A percentile compares a stretch with the other conserved stretches of the same genome.
Evolutionary conservation across 92 coral and sea anemone genomes (phyloP).

Genomic region (Palythoa heliodiscus): DNA sequence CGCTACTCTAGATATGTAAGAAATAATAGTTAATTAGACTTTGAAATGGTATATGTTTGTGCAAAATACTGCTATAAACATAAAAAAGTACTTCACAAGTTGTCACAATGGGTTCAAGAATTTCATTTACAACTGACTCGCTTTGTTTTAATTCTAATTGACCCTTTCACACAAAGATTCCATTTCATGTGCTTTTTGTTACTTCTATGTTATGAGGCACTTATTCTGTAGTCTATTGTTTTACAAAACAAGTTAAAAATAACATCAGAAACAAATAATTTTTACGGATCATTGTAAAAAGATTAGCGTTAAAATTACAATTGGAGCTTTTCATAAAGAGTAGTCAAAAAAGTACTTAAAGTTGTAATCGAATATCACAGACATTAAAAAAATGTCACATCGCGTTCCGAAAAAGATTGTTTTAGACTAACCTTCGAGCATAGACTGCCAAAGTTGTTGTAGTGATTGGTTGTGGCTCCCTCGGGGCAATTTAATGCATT

Average conservation of each 20-base stretch:
- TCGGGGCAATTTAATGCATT: too few relatives aligned
- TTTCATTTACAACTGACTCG: constrained; percentile 12
- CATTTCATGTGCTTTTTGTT: not conserved
- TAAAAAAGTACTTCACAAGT: not conserved
- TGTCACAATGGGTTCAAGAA: not conserved
- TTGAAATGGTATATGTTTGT: constrained; percentile 4
- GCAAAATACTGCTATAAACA: not conserved
- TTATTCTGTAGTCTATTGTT: not conserved
- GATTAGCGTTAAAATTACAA: too few relatives aligned
- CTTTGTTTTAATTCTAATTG: not conserved
- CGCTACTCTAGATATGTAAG: not conserved
- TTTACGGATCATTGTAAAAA: constrained; percentile 2
- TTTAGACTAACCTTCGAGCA: too few relatives aligned
- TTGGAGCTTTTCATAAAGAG: not conserved
- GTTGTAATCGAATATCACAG: too few relatives aligned
- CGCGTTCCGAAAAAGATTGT: too few relatives aligned
- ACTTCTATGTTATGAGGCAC: not conserved
- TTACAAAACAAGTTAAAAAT: constrained; percentile 1
- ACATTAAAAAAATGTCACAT: too few relatives aligned
- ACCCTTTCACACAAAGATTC: constrained; percentile 1
- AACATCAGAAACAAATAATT: not conserved
- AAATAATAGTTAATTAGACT: not conserved
- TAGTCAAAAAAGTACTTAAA: too few relatives aligned
- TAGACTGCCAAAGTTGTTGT: too few relatives aligned
- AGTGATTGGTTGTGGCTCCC: too few relatives aligned